Percentiles rank a stretch among this genome's conserved stretches.
Conservation (phyloP, 2,888 invertebrate species). For the Odontocolon sp. region DNA sequence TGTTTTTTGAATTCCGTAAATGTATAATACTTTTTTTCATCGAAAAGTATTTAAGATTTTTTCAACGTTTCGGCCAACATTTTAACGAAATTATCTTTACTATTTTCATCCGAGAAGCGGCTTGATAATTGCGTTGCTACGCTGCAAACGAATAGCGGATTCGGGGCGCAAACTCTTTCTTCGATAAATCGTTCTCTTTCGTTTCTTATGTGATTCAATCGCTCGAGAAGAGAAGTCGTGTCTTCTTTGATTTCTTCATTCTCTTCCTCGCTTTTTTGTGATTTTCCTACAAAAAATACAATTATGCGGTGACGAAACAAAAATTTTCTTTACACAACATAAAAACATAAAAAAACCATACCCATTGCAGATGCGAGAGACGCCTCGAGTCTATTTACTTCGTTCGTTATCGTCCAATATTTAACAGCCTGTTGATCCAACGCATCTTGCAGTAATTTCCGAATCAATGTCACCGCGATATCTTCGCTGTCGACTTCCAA, state of each 20-base stretch:
- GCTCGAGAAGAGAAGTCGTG: slow-evolving; percentile 58
- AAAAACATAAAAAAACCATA: slow-evolving; percentile 41
- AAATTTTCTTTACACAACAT: slow-evolving; percentile 4
- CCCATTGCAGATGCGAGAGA: slow-evolving; percentile 63
- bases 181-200: slow-evolving; percentile 69
- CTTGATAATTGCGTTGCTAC: slow-evolving; percentile 65
- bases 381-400: slow-evolving; percentile 70
- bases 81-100: slow-evolving; percentile 56
- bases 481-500: slow-evolving; percentile 34
- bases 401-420: slow-evolving; percentile 66
- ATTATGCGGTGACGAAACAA: background rate
- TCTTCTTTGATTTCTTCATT: slow-evolving; percentile 49
- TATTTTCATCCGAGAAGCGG: slow-evolving; percentile 61
- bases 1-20: no score
- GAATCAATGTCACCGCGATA: slow-evolving; percentile 61
- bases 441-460: slow-evolving; percentile 67
- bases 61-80: slow-evolving; percentile 64
- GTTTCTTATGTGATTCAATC: slow-evolving; percentile 66
- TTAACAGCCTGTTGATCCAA: slow-evolving; percentile 67
- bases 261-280: slow-evolving; percentile 48
- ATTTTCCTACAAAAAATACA: slow-evolving; percentile 37
- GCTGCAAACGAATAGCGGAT: slow-evolving; percentile 72
- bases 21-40: no score
- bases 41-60: slow-evolving; percentile 28
- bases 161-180: slow-evolving; percentile 70